Evolutionary conservation across 2,888 invertebrate genomes (phyloP).

Genomic region (Papilio demoleus): DNA sequence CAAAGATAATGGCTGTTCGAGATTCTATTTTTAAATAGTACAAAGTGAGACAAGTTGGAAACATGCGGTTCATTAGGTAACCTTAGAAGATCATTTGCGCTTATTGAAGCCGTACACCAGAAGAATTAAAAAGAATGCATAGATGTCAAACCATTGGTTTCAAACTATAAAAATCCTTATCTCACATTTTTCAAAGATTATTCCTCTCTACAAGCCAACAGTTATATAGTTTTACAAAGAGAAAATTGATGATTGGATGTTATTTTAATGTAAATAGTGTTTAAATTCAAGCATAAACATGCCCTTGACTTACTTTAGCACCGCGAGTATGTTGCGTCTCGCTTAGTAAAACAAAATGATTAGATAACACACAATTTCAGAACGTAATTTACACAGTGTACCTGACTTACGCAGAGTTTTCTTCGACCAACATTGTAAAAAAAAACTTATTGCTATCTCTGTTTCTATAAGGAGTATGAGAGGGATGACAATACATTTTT

Average conservation of each 20-base stretch:
- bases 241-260: neutral
- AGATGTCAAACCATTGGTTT: no score
- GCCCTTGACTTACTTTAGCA: neutral
- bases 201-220: no score
- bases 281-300: neutral
- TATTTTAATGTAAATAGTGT: neutral
- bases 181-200: no score
- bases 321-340: neutral
- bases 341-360: neutral
- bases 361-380: neutral
- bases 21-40: slow-evolving; percentile 21
- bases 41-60: neutral
- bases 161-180: no score
- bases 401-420: neutral
- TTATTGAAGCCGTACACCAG: no score
- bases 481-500: neutral
- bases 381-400: neutral
- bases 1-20: slow-evolving; percentile 11
- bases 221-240: no score
- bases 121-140: no score
- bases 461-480: neutral
- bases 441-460: neutral
- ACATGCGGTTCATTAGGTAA: neutral
- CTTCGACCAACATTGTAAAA: neutral
- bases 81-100: no score